phyloP scores from a whole-genome alignment of 2,888 invertebrate species.

The Acronicta aceris region DNA sequence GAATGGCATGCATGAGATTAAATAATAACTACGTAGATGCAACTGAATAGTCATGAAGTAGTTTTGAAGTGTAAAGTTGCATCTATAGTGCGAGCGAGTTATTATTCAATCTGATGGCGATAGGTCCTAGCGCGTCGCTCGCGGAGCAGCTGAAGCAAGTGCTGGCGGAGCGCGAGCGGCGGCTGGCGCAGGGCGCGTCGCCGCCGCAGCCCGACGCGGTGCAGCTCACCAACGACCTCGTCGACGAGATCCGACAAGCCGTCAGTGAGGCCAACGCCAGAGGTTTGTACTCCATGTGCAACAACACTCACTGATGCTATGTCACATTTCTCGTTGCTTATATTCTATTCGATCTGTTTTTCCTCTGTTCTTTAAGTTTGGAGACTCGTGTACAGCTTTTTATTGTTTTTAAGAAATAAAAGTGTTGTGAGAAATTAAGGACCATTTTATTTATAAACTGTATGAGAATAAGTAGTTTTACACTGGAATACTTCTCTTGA shows the following conservation, averaged over 20 bases:
- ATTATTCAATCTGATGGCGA: constrained; percentile 44
- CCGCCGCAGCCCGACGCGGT: constrained; percentile 89
- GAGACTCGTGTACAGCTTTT: constrained; percentile 34
- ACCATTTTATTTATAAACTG: constrained; percentile 28
- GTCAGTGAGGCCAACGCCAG: constrained; percentile 96
- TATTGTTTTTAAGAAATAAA: constrained; percentile 31
- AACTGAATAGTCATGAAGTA: constrained; percentile 9
- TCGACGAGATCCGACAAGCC: constrained; percentile 96
- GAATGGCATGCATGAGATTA: constrained; percentile 34
- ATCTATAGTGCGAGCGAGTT: constrained; percentile 21
- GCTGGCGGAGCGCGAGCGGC: constrained; percentile 94
- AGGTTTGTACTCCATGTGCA: constrained; percentile 86
- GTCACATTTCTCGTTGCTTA: constrained; percentile 35
- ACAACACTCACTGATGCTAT: constrained; percentile 32
- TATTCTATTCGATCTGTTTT: constrained; percentile 30
- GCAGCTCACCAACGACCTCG: constrained; percentile 94
- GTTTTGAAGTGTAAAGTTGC: constrained; percentile 4
- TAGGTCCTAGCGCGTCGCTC: constrained; percentile 93
- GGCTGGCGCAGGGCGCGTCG: constrained; percentile 85
- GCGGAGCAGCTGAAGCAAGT: constrained; percentile 96
- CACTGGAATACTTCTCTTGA: constrained; percentile 11
- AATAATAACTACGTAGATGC: constrained; percentile 43
- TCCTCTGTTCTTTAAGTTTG: constrained; percentile 43
- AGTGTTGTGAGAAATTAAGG: constrained; percentile 10
- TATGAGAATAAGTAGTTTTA: constrained; percentile 9